phyloP scores from a whole-genome alignment of 1,140 invertebrate genomes.

The Euura lappo region DNA sequence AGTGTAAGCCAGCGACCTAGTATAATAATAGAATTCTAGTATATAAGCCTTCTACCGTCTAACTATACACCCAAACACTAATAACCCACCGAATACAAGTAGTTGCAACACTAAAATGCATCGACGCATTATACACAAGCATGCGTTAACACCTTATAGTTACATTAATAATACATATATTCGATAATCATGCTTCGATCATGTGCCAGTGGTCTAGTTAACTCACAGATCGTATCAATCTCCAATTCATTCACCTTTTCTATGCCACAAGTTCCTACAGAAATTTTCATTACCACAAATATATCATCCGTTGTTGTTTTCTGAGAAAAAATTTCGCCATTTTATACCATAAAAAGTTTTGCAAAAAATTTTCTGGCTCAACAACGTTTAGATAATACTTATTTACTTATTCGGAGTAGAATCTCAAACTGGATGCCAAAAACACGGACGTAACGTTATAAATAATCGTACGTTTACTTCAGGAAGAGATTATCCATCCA shows the following conservation, averaged over 20 bases:
- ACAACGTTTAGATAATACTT: no score
- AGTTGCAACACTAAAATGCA: conserved; percentile 30
- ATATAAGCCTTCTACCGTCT: conserved; percentile 52
- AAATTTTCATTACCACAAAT: not conserved
- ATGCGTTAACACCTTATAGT: conserved; percentile 14
- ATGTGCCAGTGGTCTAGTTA: not conserved
- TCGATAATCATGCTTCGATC: conserved; percentile 9
- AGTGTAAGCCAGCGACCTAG: conserved; percentile 58
- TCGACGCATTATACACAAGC: conserved; percentile 13
- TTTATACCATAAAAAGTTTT: no score
- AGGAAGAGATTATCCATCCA: no score
- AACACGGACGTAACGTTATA: not conserved
- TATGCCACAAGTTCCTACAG: conserved; percentile 8
- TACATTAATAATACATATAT: conserved; percentile 13
- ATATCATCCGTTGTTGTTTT: no score
- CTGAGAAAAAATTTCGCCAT: no score
- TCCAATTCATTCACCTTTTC: not conserved
- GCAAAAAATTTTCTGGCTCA: no score
- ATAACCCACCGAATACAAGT: conserved; percentile 35
- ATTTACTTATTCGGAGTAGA: no score
- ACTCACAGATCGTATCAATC: not conserved
- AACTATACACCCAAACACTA: conserved; percentile 42
- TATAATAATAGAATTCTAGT: conserved; percentile 60
- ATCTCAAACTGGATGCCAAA: no score
- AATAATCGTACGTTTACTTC: no score